Percentiles rank a stretch among this genome's conserved stretches.
Evolutionary conservation across 1,140 invertebrate species (phyloP).

Genomic region (Acromyrmex charruanus): DNA sequence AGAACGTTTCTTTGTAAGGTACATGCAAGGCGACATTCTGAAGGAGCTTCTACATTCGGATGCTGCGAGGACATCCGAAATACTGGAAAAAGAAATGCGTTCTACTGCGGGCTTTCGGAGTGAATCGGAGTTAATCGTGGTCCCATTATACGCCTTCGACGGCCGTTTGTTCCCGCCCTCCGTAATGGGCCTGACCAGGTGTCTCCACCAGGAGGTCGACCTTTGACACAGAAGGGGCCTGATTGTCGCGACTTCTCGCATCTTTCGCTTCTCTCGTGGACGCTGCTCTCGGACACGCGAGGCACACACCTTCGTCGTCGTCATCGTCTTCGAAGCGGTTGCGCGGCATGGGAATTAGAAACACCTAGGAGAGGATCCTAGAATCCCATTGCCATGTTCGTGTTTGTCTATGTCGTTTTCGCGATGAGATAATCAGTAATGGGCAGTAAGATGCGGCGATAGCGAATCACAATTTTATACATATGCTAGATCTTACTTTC

Average conservation of each 20-base stretch:
- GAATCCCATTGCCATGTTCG: conserved; percentile 57
- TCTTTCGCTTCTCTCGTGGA: conserved; percentile 48
- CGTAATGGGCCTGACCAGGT: conserved; percentile 16
- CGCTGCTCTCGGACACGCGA: conserved; percentile 47
- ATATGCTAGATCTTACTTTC: not conserved
- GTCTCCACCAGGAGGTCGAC: not conserved
- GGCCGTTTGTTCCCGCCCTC: conserved; percentile 39
- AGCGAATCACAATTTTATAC: not conserved
- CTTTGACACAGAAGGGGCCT: conserved; percentile 13
- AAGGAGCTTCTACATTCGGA: not conserved
- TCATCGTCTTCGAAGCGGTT: conserved; percentile 17
- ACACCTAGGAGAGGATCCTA: conserved; percentile 34
- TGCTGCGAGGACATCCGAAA: not conserved
- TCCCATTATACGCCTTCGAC: conserved; percentile 5
- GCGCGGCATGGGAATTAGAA: conserved; percentile 38
- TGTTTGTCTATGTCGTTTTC: not conserved
- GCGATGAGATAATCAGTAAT: not conserved
- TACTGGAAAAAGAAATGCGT: not conserved
- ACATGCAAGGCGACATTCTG: not conserved
- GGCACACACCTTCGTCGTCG: not conserved
- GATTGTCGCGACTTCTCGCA: conserved; percentile 41
- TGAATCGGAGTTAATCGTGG: not conserved
- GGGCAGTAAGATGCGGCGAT: not conserved
- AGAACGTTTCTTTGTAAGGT: too few species aligned
- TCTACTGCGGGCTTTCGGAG: conserved; percentile 3